Conservation (phyloP, 2,888 invertebrate species). For the Melipona beecheii region DNA sequence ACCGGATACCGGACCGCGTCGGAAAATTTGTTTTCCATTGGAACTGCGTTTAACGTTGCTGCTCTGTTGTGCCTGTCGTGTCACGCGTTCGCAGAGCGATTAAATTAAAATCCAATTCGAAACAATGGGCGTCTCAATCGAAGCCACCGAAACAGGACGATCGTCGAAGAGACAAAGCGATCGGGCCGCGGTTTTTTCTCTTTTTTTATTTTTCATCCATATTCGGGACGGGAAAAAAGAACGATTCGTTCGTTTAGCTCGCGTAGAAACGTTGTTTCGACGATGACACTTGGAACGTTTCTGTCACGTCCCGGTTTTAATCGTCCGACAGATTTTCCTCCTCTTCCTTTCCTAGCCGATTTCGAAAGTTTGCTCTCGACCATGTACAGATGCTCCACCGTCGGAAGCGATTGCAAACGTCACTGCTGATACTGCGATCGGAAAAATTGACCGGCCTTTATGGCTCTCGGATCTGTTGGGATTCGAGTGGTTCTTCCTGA, state of each 20-base stretch:
- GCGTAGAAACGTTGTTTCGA: conserved; percentile 18
- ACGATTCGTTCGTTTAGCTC: conserved; percentile 3
- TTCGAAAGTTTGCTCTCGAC: neutral
- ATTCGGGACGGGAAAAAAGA: conserved; percentile 7
- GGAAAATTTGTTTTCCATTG: conserved; percentile 59
- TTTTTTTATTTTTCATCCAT: conserved; percentile 14
- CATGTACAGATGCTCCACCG: neutral
- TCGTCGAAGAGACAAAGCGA: conserved; percentile 5
- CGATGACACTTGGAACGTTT: neutral
- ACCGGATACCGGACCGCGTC: neutral
- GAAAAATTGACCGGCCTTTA: neutral
- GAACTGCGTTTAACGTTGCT: conserved; percentile 53
- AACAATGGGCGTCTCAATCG: conserved; percentile 59
- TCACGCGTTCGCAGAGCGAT: conserved; percentile 58
- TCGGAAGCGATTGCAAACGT: neutral
- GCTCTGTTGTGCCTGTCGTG: conserved; percentile 50
- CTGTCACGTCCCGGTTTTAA: neutral
- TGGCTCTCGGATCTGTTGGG: neutral
- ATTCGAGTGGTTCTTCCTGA: neutral
- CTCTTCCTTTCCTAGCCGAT: no score
- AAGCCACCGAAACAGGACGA: conserved; percentile 12
- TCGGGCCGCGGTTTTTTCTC: conserved; percentile 5
- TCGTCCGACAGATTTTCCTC: neutral
- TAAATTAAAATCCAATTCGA: conserved; percentile 73
- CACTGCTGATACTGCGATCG: no score